Evolutionary conservation across 2,888 invertebrate genomes (phyloP).

Genomic region (Adineta ricciae): DNA sequence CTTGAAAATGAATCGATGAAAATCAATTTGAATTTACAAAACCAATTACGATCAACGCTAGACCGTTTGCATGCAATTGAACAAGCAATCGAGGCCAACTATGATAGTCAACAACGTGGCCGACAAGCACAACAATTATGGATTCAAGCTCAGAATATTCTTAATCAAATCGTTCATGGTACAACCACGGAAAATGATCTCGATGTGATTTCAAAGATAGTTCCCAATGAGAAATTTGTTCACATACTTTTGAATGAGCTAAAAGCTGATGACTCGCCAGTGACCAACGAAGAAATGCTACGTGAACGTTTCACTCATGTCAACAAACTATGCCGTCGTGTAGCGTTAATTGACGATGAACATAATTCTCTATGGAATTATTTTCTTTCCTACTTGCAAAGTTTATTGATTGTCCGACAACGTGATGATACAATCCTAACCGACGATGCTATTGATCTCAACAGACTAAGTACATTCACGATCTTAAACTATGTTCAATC

Average conservation of each 20-base stretch:
- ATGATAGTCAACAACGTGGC: not conserved
- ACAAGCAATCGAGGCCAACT: not conserved
- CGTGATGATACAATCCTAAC: not conserved
- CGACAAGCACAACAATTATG: slow-evolving; percentile 10
- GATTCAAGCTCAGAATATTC: slow-evolving; percentile 17
- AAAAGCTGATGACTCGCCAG: not conserved
- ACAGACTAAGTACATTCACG: slow-evolving; percentile 19
- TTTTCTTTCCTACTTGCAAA: slow-evolving; percentile 32
- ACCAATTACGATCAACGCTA: not conserved
- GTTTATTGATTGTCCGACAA: slow-evolving; percentile 29
- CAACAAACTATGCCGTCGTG: slow-evolving; percentile 26
- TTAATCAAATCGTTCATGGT: not conserved
- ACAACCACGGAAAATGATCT: not conserved
- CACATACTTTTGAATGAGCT: not conserved
- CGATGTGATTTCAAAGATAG: not conserved
- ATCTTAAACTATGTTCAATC: slow-evolving; percentile 31
- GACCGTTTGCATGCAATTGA: slow-evolving; percentile 12
- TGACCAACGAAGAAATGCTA: not conserved
- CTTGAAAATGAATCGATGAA: not conserved
- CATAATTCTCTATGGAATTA: slow-evolving; percentile 32
- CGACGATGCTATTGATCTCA: slow-evolving; percentile 20
- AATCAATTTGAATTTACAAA: not conserved
- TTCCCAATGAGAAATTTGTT: slow-evolving; percentile 3
- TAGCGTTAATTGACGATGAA: slow-evolving; percentile 24
- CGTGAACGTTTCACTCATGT: slow-evolving; percentile 25